Evolutionary conservation across 2,888 invertebrate species (phyloP).

Genomic region (Folsomia candida): DNA sequence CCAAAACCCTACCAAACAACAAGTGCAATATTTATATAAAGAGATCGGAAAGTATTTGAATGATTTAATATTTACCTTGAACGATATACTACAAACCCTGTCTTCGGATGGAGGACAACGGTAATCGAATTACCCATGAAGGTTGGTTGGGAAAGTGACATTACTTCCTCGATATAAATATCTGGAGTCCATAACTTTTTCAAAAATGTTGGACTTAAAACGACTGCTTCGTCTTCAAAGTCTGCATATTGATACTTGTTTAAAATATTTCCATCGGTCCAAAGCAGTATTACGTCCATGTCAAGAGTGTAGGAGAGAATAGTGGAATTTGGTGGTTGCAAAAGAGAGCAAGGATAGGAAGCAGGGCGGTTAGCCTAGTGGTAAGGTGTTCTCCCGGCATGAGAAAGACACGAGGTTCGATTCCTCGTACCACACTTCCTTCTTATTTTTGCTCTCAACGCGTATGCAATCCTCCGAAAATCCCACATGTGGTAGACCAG

Average conservation of each 20-base stretch:
- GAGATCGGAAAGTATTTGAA: neutral
- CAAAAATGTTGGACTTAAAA: neutral
- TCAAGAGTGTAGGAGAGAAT: no score
- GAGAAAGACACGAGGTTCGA: no score
- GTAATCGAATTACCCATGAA: neutral
- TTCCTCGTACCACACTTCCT: no score
- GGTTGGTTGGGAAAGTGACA: neutral
- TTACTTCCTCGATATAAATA: slow-evolving; percentile 3
- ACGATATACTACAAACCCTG: neutral
- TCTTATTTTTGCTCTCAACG: no score
- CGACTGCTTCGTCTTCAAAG: neutral
- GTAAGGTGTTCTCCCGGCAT: no score
- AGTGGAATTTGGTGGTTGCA: no score
- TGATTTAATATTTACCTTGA: neutral
- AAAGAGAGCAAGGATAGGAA: no score
- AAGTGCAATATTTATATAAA: no score
- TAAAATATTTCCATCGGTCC: neutral
- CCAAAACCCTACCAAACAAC: neutral
- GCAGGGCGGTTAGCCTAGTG: no score
- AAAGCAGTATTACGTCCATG: neutral
- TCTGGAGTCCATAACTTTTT: neutral
- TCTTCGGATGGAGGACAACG: neutral
- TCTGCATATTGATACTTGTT: neutral
- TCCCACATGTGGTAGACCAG: no score
- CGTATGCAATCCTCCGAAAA: no score